Evolutionary conservation across 2,113 vertebrate genomes (phyloP), one percentile per base, ranked within the genome.

Genomic region (Gila orcuttii): DNA sequence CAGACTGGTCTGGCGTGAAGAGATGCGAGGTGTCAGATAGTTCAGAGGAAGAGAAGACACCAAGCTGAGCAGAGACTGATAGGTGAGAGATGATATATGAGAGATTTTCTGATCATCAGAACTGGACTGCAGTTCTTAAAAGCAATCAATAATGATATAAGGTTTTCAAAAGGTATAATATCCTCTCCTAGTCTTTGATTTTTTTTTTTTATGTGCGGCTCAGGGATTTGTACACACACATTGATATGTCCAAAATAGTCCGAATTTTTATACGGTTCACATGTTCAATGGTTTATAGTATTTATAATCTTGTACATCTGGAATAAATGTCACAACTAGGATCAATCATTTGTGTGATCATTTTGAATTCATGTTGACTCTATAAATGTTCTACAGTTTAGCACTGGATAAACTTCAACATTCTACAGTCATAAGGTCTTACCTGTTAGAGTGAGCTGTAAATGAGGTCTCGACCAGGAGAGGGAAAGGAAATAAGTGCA

Each of bases 1-100:
- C 60, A 28, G 84, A 68, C 64, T 68, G 50, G n/a, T 69, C 85
- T 33, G n/a, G 81, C 7, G 25, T 79, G 55, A 79, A 45, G n/a
- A 55, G 59, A 25, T 50, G n/a, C n/a, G 21, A 57, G 50, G 76
- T 80, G 79, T 28, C n/a, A 66, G 74, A 28, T n/a, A 36, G 45
- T 42, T 39, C 23, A 52, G 79, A 86, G 39, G 15, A 42, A 25
- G 66, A 36, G 45, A 25, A 33, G 73, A 71, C 42, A 10, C 17
- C 25, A 15, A 31, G 64, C 59, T 71, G 33, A 57, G 71, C n/a
- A 85, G 45, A 42, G 86, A 81, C 23, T 66, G 76, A 71, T 66
- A 66, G 52, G 83, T 81, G 23, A 85, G 69, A 62, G 82, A 79
- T 42, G 45, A 59, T 21, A 55, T 23, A 60, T n/a, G 57, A 77